Percentiles rank a stretch among this genome's conserved stretches.
Conservation (phyloP, 1,140 invertebrate genomes). For the Drosophila kikkawai region DNA sequence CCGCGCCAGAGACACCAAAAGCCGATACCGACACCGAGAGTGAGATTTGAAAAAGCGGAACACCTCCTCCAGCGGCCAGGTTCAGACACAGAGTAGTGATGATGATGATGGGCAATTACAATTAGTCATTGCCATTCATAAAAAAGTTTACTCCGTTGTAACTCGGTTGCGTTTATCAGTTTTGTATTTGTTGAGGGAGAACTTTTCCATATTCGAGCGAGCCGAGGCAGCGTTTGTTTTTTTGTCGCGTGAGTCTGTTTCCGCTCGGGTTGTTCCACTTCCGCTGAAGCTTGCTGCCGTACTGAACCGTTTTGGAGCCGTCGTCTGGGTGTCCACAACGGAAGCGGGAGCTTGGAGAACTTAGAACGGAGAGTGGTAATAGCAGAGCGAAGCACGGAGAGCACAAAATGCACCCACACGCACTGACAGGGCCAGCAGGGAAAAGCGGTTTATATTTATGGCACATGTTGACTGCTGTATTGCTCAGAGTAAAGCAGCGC, state of each 20-base stretch:
- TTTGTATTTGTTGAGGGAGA: conserved; percentile 58
- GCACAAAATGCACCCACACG: conserved; percentile 45
- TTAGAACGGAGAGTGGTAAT: conserved; percentile 11
- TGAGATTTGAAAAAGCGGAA: conserved; percentile 4
- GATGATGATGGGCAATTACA: conserved; percentile 37
- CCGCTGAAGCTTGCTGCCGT: conserved; percentile 72
- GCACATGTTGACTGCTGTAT: conserved; percentile 77
- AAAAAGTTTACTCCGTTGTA: conserved; percentile 42
- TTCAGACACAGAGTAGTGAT: conserved; percentile 31
- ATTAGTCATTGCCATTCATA: conserved; percentile 66
- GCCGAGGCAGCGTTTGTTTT: conserved; percentile 7
- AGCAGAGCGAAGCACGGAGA: conserved; percentile 18
- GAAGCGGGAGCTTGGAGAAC: conserved; percentile 39
- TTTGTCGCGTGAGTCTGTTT: conserved; percentile 69
- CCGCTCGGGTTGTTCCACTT: conserved; percentile 81
- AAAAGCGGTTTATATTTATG: conserved; percentile 78
- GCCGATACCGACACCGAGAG: conserved; percentile 12
- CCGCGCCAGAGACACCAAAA: conserved; percentile 5
- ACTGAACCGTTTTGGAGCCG: conserved; percentile 54
- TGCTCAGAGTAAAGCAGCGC: conserved; percentile 35
- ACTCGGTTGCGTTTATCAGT: conserved; percentile 51
- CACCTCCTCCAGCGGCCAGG: conserved; percentile 20
- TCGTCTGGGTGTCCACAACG: conserved; percentile 36
- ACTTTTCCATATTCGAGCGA: conserved; percentile 71
- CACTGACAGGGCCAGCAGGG: conserved; percentile 47